These are phyloP conservation scores for Psammodynastes pulverulentus DNA, from an alignment of 2,113 vertebrate species.

Conservation along the genomic window DNA sequence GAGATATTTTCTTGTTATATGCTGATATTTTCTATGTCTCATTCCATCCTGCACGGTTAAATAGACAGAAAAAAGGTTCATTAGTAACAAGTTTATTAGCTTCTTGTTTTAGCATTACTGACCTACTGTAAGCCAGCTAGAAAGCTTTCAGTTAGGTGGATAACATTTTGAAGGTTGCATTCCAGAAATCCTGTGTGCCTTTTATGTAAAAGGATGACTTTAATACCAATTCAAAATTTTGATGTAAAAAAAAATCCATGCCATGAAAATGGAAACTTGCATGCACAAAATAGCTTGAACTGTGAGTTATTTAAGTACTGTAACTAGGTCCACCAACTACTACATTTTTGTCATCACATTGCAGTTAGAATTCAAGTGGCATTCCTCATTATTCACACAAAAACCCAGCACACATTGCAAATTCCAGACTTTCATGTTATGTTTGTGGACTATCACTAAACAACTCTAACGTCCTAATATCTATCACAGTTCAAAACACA, in stretches of 20 bases:
- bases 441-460: no score
- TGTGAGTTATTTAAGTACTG: not conserved
- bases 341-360: not conserved
- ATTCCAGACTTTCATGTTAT: not conserved
- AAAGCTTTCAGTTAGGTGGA: fast-evolving
- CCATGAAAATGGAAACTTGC: not conserved
- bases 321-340: not conserved
- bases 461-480: not conserved
- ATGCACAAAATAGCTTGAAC: not conserved
- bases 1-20: not conserved
- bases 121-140: not conserved
- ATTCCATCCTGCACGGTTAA: not conserved
- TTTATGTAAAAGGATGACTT: fast-evolving
- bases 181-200: not conserved
- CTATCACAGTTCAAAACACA: not conserved
- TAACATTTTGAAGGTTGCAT: not conserved
- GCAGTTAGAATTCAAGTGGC: not conserved
- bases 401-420: not conserved
- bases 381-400: not conserved
- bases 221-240: not conserved
- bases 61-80: not conserved
- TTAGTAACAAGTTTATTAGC: not conserved
- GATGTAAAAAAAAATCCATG: not conserved
- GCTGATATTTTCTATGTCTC: not conserved
- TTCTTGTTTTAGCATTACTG: not conserved